Evolutionary conservation across 2,888 invertebrate genomes (phyloP), one percentile per base, ranked within the genome.

Genomic region (Drosophila flavopinicola): DNA sequence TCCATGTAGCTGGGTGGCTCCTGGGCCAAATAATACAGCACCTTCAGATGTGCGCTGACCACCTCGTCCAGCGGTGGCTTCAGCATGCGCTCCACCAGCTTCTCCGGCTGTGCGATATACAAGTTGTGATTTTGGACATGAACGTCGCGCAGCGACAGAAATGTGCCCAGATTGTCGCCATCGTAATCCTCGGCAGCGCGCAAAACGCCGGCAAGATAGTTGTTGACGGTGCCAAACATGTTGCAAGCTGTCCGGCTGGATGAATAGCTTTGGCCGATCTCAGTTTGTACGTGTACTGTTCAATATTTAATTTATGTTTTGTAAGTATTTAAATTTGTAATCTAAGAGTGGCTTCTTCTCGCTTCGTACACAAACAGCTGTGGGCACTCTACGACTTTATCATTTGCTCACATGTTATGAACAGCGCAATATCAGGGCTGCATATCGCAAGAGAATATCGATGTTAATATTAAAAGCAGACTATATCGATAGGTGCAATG

Each of bases 61-160:
- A 96, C 92, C 88, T 96, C 96, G 89, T 96, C 95, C 54, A 96
- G 92, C 0, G 96, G 96, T 6, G 94, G 91, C 42, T 94, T 92
- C 61, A 97, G 92, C 78, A 94, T 93, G 47, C 94, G 93, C 78
- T 94, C 94, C 1, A 96, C 95, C 20, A 94, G 91, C 24, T 92
- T 91, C 69, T 96, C 95, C 0, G 96, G 95, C 78, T 93, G 93
- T 65, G 94, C 94, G 9, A 95, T 92, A 61, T 95, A 93, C 11
- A 96, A 91, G 79, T 94, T 94, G 54, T 92, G 92, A 85, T 94
- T 96, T 44, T 92, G 92, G 3, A 95, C 94, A 91, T 97, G 96
- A 15, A 94, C 94, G 88, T 96, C 94, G 53, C 94, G 92, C 20
- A 95, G 91, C 1, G 95, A 95, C 0, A 95, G 75, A 54, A 94